These are phyloP conservation scores for Xestia ashworthii DNA, from an alignment of 2,888 invertebrate genomes.

Conservation along the genomic window DNA sequence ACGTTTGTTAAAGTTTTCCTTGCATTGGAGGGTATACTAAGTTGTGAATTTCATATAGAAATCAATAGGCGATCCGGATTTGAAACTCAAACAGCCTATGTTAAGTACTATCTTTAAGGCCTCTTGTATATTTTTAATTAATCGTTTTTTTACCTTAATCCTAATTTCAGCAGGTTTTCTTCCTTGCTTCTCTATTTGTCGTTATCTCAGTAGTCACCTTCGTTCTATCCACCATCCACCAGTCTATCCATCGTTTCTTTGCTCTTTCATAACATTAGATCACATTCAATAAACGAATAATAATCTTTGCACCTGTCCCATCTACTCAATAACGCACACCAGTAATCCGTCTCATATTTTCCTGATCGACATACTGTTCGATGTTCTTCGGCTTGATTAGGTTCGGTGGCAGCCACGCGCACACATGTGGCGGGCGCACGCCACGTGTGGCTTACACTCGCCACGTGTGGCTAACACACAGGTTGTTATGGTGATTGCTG, in stretches of 20 bases:
- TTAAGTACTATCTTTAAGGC: not conserved
- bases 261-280: not conserved
- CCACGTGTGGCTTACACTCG: conserved; percentile 20
- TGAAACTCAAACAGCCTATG: not conserved
- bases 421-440: conserved; percentile 8
- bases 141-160: too few species aligned
- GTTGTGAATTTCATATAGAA: not conserved
- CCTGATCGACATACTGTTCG: conserved; percentile 17
- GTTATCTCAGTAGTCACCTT: not conserved
- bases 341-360: conserved; percentile 18
- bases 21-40: not conserved
- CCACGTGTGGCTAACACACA: not conserved
- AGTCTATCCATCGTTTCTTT: not conserved
- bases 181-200: not conserved
- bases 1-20: not conserved
- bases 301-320: not conserved
- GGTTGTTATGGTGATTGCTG: not conserved
- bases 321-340: not conserved
- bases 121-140: not conserved
- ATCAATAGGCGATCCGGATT: not conserved
- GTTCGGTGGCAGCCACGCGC: not conserved
- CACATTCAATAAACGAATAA: not conserved
- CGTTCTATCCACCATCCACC: too few species aligned
- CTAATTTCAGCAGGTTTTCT: too few species aligned
- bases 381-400: conserved; percentile 32